Base-by-base conservation (phyloP, 2,888 invertebrate species). In the Cephus rjabovi region DNA sequence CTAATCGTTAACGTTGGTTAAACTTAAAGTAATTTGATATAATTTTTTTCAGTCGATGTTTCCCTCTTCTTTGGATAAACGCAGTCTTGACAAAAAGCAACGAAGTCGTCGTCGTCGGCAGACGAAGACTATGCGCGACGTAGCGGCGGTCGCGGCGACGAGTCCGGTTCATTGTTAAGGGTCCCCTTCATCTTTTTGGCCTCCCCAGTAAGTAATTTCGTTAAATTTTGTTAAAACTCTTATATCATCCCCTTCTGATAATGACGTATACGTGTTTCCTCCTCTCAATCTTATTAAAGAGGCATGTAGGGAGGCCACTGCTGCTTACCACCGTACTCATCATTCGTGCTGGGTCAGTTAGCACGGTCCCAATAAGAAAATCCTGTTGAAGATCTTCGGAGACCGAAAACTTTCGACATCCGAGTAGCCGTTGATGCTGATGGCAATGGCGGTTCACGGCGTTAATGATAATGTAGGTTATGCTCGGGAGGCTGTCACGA, bases 1-100 rank as follows among this genome's bases (percentile, higher is more conserved):
- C 77, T 78, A 80, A 82, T 80, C 76, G 79, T 79, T 75, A 79
- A 79, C 77, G 56, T 77, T 83, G 83, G 80, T 85, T 83, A 83
- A 85, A 83, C 84, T 85, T 84, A 84, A 79, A 79, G 73, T 77
- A 77, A 79, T 77, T 75, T 79, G 74, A 77, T 76, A 81, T 79
- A 84, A 85, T 81, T 83, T 84, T 56, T 85, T 82, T 87, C 87
- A 87, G 87, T 87, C 87, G 80, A 86, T 83, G 81, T 82, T 83
- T 84, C 82, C 82, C 79, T 84, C 84, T 86, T 89, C 89, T 89
- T 89, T 89, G 89, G 89, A 87, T 89, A 80, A 84, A 86, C 82
- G 87, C 88, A 89, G 89, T 89, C 89, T 89, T 88, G 85, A 86
- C 84, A 83, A 83, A 85, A 79, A 56, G n/a, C 31, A 71, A 34